Percentiles rank a stretch among this genome's conserved stretches.
These are phyloP conservation scores for Heliconius nattereri DNA, from an alignment of 1,140 invertebrate genomes.

Conservation along the genomic window DNA sequence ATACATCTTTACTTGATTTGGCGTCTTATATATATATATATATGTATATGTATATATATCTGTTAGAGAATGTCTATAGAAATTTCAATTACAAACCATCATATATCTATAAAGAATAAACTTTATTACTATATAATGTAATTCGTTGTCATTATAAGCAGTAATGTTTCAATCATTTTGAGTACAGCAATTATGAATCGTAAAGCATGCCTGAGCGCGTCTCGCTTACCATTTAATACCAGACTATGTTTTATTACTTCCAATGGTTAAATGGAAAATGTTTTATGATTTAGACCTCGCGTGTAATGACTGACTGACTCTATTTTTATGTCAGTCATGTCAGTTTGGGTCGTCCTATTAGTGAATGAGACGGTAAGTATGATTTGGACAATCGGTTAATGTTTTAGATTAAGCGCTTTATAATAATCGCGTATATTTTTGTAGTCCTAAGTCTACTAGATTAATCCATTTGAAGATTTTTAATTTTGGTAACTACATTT, in stretches of 20 bases:
- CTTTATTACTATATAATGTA: not conserved
- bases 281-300: not conserved
- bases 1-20: no score
- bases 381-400: no score
- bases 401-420: no score
- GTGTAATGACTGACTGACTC: not conserved
- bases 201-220: slow-evolving; percentile 34
- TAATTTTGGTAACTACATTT: no score
- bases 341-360: no score
- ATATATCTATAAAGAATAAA: not conserved
- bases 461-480: no score
- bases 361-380: no score
- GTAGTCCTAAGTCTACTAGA: no score
- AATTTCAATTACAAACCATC: not conserved
- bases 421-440: no score
- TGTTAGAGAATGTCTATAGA: not conserved
- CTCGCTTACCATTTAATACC: slow-evolving; percentile 14
- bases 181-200: slow-evolving; percentile 43
- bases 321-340: not conserved
- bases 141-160: slow-evolving; percentile 16
- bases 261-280: not conserved
- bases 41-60: not conserved
- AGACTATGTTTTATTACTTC: slow-evolving; percentile 2
- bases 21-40: not conserved
- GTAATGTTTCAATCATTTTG: slow-evolving; percentile 40